Evolutionary conservation across 2,888 invertebrate species (phyloP), one percentile per base, ranked within the genome.

Genomic region (Hirtodrosophila cameraria): DNA sequence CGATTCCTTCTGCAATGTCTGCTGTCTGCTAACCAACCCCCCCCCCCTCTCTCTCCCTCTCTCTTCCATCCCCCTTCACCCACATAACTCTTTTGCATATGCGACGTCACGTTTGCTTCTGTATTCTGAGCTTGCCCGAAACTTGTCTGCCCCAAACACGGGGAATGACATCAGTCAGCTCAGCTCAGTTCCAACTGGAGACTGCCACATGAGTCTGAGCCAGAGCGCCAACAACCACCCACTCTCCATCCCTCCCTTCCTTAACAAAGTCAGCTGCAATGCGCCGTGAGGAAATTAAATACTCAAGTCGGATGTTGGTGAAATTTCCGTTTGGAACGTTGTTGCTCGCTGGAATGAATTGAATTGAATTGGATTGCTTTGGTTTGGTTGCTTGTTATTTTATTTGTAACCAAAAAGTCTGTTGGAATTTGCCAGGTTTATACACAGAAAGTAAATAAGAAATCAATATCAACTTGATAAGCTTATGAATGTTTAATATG

Each of bases 281-380:
- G 66, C 66, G 73, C 59, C 63, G 75, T 67, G 54, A 79, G 82
- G 86, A 85, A 83, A 83, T 83, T 83, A 83, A 85, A 83, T 83
- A 80, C 83, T 85, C 77, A 65, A 75, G 80, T 73, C 73, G 82
- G 82, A 82, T 78, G 82, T 85, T 83, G 80, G 53, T 63, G 60
- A 80, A 85, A 83, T 83, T 85, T 83, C 83, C 86, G 83, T 42
- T 64, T 35, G 57, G 54, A 52, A 70, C 60, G 58, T 39, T 20
- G 30, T n/a, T n/a, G 8, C 20, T 55, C 15, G 15, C 35, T 25
- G 9, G 36, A 48, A 36, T 54, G 41, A 23, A n/a, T 46, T 42
- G 42, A 25, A 35, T 27, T 16, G 42, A 11, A 6, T 33, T 11
- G 30, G 23, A n/a, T 41, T n/a, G n/a, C n/a, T n/a, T n/a, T n/a